Evolutionary conservation across 2,797 vertebrate genomes (phyloP).

Genomic region (Strix occidentalis): DNA sequence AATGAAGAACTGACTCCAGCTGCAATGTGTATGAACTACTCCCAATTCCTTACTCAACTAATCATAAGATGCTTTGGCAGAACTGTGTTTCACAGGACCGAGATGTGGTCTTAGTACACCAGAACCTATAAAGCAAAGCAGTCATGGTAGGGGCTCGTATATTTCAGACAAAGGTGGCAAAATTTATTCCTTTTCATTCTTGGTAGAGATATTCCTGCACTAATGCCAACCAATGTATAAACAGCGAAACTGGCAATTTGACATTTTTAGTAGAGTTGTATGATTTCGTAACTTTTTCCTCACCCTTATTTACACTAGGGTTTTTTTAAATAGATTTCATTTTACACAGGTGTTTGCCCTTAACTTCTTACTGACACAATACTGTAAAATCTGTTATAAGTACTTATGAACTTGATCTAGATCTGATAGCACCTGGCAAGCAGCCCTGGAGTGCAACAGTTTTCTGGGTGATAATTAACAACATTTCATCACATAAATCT

Average conservation of each 20-base stretch:
- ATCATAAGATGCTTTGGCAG: background rate
- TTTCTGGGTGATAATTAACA: background rate
- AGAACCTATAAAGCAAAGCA: background rate
- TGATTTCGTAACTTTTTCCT: background rate
- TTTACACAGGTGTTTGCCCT: background rate
- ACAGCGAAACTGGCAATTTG: background rate
- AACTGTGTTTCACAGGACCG: background rate
- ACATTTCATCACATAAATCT: background rate
- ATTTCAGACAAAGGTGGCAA: conserved; percentile 14
- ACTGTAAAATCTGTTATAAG: background rate
- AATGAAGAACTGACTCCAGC: background rate
- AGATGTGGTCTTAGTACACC: background rate
- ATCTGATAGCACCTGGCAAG: background rate
- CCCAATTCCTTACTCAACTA: background rate
- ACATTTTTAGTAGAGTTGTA: conserved; percentile 27
- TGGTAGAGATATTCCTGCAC: background rate
- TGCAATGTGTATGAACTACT: background rate
- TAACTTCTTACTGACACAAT: background rate
- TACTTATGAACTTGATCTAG: background rate
- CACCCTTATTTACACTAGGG: background rate
- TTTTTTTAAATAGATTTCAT: background rate
- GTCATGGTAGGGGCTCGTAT: background rate
- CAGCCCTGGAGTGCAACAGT: background rate
- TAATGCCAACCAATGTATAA: background rate
- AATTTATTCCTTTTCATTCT: conserved; percentile 16